Evolutionary conservation across 2,797 vertebrate species (phyloP).

Genomic region (Pogonophryne albipinna): DNA sequence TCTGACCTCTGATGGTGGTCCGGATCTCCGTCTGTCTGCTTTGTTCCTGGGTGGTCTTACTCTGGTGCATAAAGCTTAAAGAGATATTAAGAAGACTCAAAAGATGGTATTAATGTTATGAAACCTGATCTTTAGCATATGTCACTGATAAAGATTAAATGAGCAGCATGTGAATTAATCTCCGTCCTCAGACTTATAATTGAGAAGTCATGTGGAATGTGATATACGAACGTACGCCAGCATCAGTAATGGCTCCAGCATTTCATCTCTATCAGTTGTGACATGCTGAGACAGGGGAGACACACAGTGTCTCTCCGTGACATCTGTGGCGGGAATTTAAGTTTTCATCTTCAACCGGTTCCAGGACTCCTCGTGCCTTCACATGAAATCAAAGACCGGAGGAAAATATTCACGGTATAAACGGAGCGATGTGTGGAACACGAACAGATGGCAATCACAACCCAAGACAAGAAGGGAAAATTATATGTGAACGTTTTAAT

Average conservation of each 20-base stretch:
- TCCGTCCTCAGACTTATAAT: conserved; percentile 24
- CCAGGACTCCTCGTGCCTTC: conserved; percentile 42
- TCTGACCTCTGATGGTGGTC: conserved; percentile 82
- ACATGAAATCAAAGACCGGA: conserved; percentile 54
- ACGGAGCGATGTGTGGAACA: conserved; percentile 52
- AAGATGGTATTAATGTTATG: conserved; percentile 46
- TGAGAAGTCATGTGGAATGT: conserved; percentile 26
- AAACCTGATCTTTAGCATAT: conserved; percentile 35
- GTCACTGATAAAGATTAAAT: conserved; percentile 18
- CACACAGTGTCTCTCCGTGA: conserved; percentile 28
- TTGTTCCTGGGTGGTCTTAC: conserved; percentile 81
- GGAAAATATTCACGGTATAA: conserved; percentile 70
- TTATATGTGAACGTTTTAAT: conserved; percentile 48
- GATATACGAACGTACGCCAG: conserved; percentile 37
- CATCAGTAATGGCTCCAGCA: conserved; percentile 15
- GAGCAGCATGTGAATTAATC: neutral
- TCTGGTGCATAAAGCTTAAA: conserved; percentile 62
- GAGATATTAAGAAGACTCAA: conserved; percentile 41
- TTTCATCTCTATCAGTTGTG: conserved; percentile 50
- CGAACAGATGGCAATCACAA: conserved; percentile 60
- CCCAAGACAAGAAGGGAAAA: conserved; percentile 7
- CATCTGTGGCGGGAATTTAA: conserved; percentile 74
- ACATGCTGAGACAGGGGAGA: conserved; percentile 40
- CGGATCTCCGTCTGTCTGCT: conserved; percentile 67
- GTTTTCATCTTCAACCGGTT: conserved; percentile 54